Evolutionary conservation across 2,113 vertebrate species (phyloP), one percentile per base, ranked within the genome.

Genomic region (Tinamus guttatus): DNA sequence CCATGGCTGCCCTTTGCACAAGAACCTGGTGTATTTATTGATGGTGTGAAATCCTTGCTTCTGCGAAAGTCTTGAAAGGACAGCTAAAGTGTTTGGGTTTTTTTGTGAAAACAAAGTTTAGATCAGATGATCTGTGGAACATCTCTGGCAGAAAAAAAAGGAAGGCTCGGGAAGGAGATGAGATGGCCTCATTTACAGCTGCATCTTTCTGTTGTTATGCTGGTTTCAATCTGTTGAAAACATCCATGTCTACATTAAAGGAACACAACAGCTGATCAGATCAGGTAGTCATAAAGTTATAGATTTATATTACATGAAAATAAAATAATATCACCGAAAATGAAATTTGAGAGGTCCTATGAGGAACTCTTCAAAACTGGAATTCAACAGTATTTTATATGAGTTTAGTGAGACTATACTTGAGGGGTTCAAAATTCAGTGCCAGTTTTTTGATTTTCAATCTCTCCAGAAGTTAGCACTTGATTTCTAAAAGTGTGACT

Each of bases 1-100:
- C 58, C 27, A 52, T 94, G 92, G 85, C 89, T 96, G 96, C 91
- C 93, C 92, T 97, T 97, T 97, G 94, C 87, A 94, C 89, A 94
- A 90, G 95, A 95, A 86, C 68, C 90, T 88, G 70, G 67, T 84
- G 58, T 89, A 71, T 94, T 94, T 62, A 76, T 68, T 75, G 73
- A 16, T 45, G 69, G 85, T 86, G 58, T 77, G 93, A 96, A 97
- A 87, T 90, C 58, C 85, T 95, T 81, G n/a, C 52, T 97, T 96
- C 93, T 68, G 87, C 89, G 91, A 96, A 96, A 95, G 87, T 90
- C 85, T 96, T 87, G 41, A 81, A 88, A 88, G 88, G 80, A 95
- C 74, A 70, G 65, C 51, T 75, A 25, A 83, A 87, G 62, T 86
- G 40, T 81, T 93, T 81, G 59, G 22, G 40, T 34, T 82, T 49